A percentile compares a stretch with the other conserved stretches of the same genome.
Conservation (phyloP, 2,797 vertebrate genomes). For the Paedocypris micromegethes region DNA sequence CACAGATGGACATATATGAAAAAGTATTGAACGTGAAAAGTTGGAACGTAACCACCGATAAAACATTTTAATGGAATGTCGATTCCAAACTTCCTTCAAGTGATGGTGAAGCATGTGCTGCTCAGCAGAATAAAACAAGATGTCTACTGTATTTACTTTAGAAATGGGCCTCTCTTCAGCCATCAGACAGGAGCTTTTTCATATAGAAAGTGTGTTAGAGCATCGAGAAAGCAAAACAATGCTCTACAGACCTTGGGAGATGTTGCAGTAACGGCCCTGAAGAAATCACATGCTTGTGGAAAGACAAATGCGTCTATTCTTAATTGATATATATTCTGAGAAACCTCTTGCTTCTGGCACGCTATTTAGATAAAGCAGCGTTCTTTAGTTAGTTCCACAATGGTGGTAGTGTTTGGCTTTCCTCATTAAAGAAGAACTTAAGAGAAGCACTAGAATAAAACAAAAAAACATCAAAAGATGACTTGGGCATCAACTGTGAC, state of each 20-base stretch:
- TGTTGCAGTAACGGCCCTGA: constrained; percentile 34
- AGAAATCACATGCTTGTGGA: constrained; percentile 21
- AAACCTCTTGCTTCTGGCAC: neutral
- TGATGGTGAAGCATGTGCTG: too few relatives aligned
- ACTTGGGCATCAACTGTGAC: neutral
- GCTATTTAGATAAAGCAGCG: constrained; percentile 6
- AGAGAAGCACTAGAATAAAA: too few relatives aligned
- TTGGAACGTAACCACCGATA: neutral
- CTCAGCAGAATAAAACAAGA: too few relatives aligned
- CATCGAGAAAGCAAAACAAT: constrained; percentile 26
- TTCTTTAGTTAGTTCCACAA: neutral
- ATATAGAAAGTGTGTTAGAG: constrained; percentile 33
- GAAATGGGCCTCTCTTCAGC: constrained; percentile 9
- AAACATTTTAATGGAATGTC: neutral
- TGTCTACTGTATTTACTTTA: neutral
- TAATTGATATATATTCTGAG: too few relatives aligned
- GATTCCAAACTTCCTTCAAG: neutral
- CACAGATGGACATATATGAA: too few relatives aligned
- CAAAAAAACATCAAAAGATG: neutral
- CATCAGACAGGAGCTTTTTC: constrained; percentile 34
- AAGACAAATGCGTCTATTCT: neutral
- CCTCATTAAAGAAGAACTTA: too few relatives aligned
- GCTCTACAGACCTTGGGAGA: constrained; percentile 29
- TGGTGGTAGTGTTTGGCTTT: neutral
- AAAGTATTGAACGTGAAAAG: too few relatives aligned